These are phyloP conservation scores for Vanessa tameamea DNA, from an alignment of 1,140 invertebrate species.

Conservation along the genomic window DNA sequence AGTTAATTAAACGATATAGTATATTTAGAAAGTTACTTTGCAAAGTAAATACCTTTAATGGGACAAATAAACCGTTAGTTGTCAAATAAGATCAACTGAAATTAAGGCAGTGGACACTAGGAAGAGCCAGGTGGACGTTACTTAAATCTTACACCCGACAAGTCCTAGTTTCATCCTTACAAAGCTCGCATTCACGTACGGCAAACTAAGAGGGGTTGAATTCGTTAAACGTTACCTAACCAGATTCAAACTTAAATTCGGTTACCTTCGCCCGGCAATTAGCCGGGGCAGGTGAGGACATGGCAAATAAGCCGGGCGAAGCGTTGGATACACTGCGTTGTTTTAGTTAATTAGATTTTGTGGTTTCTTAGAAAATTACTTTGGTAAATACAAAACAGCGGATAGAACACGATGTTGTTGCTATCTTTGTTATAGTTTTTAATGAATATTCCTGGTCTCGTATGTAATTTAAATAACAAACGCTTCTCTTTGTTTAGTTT, in stretches of 20 bases:
- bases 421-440: constrained; percentile 4
- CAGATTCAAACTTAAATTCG: constrained; percentile 64
- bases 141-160: constrained; percentile 24
- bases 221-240: constrained; percentile 63
- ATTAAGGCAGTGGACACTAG: neutral
- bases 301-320: constrained; percentile 49
- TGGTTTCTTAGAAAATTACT: constrained; percentile 34
- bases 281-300: constrained; percentile 54
- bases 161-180: constrained; percentile 32
- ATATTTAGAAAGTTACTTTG: no score
- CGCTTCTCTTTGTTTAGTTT: neutral
- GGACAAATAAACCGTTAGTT: no score
- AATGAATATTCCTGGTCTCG: neutral
- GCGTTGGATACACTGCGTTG: constrained; percentile 33
- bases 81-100: neutral
- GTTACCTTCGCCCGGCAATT: constrained; percentile 59
- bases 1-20: neutral
- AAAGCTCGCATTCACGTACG: constrained; percentile 45
- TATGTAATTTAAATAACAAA: neutral
- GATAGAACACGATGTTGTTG: neutral
- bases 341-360: constrained; percentile 37
- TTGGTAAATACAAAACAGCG: constrained; percentile 20
- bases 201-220: constrained; percentile 51
- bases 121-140: neutral
- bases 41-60: no score